These are phyloP conservation scores for Amblyraja radiata DNA, from an alignment of 2,797 vertebrate species.

Conservation along the genomic window DNA sequence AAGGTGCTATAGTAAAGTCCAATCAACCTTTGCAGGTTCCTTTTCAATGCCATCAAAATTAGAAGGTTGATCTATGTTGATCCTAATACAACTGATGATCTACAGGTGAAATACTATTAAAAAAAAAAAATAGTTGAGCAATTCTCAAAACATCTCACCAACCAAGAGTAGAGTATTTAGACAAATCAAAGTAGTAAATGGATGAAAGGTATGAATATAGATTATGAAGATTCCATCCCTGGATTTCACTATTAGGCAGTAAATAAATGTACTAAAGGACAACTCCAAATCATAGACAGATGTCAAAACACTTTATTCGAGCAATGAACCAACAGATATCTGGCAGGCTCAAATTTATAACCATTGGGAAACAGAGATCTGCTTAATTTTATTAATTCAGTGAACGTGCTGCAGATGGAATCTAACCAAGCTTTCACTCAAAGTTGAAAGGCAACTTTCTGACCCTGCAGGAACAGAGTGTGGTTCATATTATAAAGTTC, in stretches of 20 bases:
- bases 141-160: neutral
- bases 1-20: no score
- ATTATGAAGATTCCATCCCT: neutral
- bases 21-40: no score
- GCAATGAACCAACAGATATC: neutral
- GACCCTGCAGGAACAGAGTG: neutral
- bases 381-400: neutral
- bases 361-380: neutral
- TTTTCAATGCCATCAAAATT: no score
- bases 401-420: neutral
- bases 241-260: neutral
- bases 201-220: neutral
- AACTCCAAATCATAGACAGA: neutral
- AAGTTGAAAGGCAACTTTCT: neutral
- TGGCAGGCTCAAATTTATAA: neutral
- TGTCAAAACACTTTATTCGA: neutral
- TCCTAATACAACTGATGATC: neutral
- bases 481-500: neutral
- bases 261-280: neutral
- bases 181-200: neutral
- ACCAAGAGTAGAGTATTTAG: neutral
- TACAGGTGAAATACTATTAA: no score
- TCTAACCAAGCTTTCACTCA: no score
- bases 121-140: neutral
- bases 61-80: neutral